These are phyloP conservation scores for Beris morrisii DNA, from an alignment of 2,888 invertebrate species.

Conservation along the genomic window DNA sequence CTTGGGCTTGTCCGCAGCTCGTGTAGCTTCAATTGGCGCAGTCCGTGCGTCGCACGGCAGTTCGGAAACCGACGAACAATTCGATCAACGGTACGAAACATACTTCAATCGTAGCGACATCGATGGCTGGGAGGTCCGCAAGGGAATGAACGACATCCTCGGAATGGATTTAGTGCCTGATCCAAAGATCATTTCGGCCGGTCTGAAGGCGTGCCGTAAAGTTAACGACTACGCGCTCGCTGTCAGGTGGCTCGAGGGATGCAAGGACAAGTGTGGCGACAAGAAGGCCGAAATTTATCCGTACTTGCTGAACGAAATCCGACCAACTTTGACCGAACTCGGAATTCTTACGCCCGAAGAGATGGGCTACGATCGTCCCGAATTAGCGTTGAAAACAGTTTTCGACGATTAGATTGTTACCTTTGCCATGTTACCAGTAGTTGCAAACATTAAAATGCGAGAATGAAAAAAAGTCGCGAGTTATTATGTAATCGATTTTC, in stretches of 20 bases:
- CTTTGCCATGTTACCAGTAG: slow-evolving; percentile 14
- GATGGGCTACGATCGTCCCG: slow-evolving; percentile 95
- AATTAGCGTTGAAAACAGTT: slow-evolving; percentile 79
- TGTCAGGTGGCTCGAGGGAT: slow-evolving; percentile 87
- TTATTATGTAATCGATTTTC: slow-evolving; percentile 28
- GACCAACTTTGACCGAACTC: slow-evolving; percentile 88
- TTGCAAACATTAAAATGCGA: background rate
- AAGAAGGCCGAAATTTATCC: slow-evolving; percentile 79
- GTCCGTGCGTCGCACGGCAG: slow-evolving; percentile 57
- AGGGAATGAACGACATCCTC: slow-evolving; percentile 85
- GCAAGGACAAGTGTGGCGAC: slow-evolving; percentile 84
- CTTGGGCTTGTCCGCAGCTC: slow-evolving; percentile 46
- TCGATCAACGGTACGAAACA: slow-evolving; percentile 78
- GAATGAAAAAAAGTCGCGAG: too few species aligned
- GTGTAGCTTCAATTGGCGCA: slow-evolving; percentile 46
- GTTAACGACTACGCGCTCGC: slow-evolving; percentile 94
- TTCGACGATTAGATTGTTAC: slow-evolving; percentile 58
- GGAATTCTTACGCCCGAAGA: slow-evolving; percentile 94
- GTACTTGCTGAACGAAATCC: slow-evolving; percentile 85
- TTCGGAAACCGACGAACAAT: slow-evolving; percentile 80
- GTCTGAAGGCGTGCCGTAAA: slow-evolving; percentile 86
- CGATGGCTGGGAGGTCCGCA: slow-evolving; percentile 93
- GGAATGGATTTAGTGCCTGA: slow-evolving; percentile 93
- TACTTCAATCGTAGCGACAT: slow-evolving; percentile 86
- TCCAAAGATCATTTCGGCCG: slow-evolving; percentile 84